A percentile compares a stretch with the other conserved stretches of the same genome.
phyloP scores from a whole-genome alignment of 1,140 invertebrate species.

The Coelopa frigida region DNA sequence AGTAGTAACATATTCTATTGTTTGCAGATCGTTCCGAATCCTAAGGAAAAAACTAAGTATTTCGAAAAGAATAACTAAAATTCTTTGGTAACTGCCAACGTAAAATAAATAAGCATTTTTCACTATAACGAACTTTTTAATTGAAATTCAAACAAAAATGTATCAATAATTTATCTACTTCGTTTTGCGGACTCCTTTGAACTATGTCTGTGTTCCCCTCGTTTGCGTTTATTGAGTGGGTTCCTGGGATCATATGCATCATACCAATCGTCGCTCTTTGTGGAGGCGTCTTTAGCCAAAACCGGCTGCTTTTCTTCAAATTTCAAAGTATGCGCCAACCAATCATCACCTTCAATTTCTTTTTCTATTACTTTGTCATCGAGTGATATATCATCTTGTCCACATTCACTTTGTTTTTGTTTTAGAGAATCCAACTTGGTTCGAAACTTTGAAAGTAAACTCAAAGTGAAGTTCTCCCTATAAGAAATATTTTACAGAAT shows the following conservation, averaged over 20 bases:
- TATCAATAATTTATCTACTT: constrained; percentile 1
- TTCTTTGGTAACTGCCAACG: no score
- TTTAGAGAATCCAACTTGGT: constrained; percentile 63
- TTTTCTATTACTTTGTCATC: constrained; percentile 40
- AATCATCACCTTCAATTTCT: constrained; percentile 50
- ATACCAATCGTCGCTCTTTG: constrained; percentile 90
- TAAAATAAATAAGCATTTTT: no score
- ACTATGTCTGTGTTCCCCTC: constrained; percentile 50
- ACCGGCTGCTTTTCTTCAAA: constrained; percentile 67
- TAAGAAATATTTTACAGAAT: constrained; percentile 18
- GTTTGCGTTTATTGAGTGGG: constrained; percentile 82
- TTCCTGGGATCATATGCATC: constrained; percentile 94
- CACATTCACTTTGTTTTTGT: constrained; percentile 46
- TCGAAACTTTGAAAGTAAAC: constrained; percentile 76
- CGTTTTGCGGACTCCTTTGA: neutral
- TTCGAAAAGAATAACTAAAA: constrained; percentile 53
- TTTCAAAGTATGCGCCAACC: constrained; percentile 71
- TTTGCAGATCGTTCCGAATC: constrained; percentile 67
- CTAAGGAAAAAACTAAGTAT: constrained; percentile 64
- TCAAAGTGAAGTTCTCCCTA: constrained; percentile 66
- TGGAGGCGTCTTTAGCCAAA: constrained; percentile 92
- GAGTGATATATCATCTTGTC: constrained; percentile 7
- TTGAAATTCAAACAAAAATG: constrained; percentile 6
- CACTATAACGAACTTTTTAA: constrained; percentile 4
- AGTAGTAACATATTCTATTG: constrained; percentile 19